Conservation (phyloP, 2,113 vertebrate species). For the pig (Sus scrofa) region DNA sequence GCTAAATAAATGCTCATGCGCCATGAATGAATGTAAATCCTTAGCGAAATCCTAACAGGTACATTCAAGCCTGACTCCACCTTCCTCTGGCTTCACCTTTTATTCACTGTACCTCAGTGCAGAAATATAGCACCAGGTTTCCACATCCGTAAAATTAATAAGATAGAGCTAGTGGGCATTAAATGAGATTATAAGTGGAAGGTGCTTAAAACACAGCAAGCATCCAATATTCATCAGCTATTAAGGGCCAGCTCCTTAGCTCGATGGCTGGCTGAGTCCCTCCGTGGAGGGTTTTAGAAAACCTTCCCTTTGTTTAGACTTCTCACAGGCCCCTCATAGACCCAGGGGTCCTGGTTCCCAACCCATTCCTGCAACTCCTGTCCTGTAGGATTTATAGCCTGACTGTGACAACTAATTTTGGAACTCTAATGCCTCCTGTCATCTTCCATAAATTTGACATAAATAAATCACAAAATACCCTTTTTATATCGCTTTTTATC, state of each 20-base stretch:
- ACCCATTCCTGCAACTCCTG: slow-evolving; percentile 30
- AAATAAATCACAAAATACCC: slow-evolving; percentile 85
- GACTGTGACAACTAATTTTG: slow-evolving; percentile 84
- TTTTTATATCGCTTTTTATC: slow-evolving; percentile 85
- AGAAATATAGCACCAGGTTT: neutral
- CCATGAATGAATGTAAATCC: neutral
- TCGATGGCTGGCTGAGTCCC: neutral
- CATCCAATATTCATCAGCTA: neutral
- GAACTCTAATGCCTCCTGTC: slow-evolving; percentile 82
- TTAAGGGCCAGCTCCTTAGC: neutral
- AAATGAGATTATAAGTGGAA: slow-evolving; percentile 25
- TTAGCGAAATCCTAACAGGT: neutral
- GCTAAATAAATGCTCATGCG: neutral
- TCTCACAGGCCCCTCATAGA: neutral
- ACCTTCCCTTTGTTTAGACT: neutral
- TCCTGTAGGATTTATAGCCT: slow-evolving; percentile 76
- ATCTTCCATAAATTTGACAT: slow-evolving; percentile 85
- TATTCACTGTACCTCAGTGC: neutral
- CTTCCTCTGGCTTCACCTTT: neutral
- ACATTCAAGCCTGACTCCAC: neutral
- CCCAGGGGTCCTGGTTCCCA: slow-evolving; percentile 61
- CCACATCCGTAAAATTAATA: neutral
- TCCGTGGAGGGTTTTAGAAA: neutral
- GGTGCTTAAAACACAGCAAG: neutral
- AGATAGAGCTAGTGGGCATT: neutral